Percentiles rank a stretch among this genome's conserved stretches.
phyloP scores from a whole-genome alignment of 2,888 invertebrate species.

The Argyresthia goedartella region DNA sequence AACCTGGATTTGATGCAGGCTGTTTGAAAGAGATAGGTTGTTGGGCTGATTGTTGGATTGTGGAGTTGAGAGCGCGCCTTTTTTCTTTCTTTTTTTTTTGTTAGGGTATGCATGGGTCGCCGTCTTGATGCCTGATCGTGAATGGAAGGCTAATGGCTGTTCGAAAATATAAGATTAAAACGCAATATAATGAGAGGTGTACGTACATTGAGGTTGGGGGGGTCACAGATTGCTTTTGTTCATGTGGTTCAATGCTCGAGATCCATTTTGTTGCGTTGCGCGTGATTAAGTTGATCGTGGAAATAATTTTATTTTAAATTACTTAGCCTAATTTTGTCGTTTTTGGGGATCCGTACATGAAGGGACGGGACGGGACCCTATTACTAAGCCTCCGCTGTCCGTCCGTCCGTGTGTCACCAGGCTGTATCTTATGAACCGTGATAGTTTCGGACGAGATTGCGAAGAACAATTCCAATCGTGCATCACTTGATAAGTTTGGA shows the following conservation, averaged over 20 bases:
- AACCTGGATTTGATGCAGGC: slow-evolving; percentile 13
- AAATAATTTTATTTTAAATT: slow-evolving; percentile 18
- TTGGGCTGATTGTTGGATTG: slow-evolving; percentile 29
- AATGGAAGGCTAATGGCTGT: slow-evolving; percentile 53
- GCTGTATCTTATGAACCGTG: too few species aligned
- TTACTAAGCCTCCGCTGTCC: too few species aligned
- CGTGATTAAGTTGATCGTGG: slow-evolving; percentile 31
- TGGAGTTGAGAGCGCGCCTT: slow-evolving; percentile 21
- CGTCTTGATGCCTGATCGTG: slow-evolving; percentile 26
- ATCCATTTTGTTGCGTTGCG: slow-evolving; percentile 20
- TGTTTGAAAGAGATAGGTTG: slow-evolving; percentile 31
- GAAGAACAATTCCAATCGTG: too few species aligned
- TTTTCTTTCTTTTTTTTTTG: slow-evolving; percentile 24
- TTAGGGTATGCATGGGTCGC: slow-evolving; percentile 30
- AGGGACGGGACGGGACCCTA: too few species aligned
- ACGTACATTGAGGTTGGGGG: slow-evolving; percentile 43
- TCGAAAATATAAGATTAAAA: slow-evolving; percentile 55
- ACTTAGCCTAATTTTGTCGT: too few species aligned
- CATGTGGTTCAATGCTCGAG: slow-evolving; percentile 32
- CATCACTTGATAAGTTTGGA: too few species aligned
- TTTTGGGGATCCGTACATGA: too few species aligned
- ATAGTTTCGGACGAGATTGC: too few species aligned
- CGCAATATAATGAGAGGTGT: slow-evolving; percentile 41
- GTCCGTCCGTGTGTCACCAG: too few species aligned
- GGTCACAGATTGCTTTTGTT: slow-evolving; percentile 44